Evolutionary conservation across 2,113 vertebrate species (phyloP).

Genomic region (Saguinus imperator): DNA sequence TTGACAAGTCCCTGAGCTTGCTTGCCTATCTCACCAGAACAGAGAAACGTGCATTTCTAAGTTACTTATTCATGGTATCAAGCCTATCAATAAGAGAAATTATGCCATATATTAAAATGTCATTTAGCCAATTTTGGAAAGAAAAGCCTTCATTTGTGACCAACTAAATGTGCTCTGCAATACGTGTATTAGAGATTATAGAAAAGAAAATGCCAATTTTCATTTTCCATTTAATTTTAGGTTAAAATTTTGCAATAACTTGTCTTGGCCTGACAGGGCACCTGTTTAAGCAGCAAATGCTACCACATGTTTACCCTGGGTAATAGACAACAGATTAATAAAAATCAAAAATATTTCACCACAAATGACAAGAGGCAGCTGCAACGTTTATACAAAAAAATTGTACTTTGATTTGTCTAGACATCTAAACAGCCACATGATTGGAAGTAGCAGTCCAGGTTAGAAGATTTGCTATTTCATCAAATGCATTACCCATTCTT

Average conservation of each 20-base stretch:
- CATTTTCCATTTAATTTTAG: slow-evolving; percentile 29
- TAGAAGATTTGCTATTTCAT: neutral
- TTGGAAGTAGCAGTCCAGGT: neutral
- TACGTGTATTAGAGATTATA: neutral
- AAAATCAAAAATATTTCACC: neutral
- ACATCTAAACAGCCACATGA: neutral
- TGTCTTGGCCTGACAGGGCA: slow-evolving; percentile 15
- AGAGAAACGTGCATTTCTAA: neutral
- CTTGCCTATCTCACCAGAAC: slow-evolving; percentile 37
- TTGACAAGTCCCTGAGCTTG: neutral
- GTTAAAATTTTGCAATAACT: slow-evolving; percentile 17
- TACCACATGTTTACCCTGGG: slow-evolving; percentile 1
- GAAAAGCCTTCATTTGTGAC: slow-evolving; percentile 28
- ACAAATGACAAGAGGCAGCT: neutral
- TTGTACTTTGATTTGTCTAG: neutral
- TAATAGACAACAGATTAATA: slow-evolving; percentile 8
- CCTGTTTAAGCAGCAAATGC: neutral
- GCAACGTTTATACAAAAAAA: neutral
- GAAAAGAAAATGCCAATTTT: slow-evolving; percentile 31
- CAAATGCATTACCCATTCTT: neutral
- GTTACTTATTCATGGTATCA: neutral
- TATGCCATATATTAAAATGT: slow-evolving; percentile 58
- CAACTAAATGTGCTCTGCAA: neutral
- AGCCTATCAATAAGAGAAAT: slow-evolving; percentile 21
- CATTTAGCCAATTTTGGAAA: slow-evolving; percentile 24